Percentiles rank a stretch among this genome's conserved stretches.
Conservation (phyloP, 1,140 invertebrate genomes). For the Goniozus legneri region DNA sequence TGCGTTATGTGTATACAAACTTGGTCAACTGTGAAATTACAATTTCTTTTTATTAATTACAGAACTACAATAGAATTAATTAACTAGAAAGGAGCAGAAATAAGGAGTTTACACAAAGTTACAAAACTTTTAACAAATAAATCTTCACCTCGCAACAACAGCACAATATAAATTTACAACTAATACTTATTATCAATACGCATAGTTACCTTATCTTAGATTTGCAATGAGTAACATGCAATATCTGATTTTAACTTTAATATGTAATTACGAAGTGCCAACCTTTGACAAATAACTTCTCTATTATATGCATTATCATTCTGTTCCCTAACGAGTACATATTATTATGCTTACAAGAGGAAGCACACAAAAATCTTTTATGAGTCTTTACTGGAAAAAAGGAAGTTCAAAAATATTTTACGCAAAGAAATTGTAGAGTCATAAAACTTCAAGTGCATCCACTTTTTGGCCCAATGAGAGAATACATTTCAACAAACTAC, state of each 20-base stretch:
- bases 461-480: constrained; percentile 30
- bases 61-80: constrained; percentile 31
- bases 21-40: constrained; percentile 27
- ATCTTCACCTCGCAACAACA: constrained; percentile 36
- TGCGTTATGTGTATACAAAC: constrained; percentile 21
- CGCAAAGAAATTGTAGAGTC: not conserved
- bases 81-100: constrained; percentile 28
- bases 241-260: constrained; percentile 16
- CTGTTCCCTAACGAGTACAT: constrained; percentile 10
- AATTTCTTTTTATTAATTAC: constrained; percentile 26
- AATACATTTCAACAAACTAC: constrained; percentile 2
- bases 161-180: constrained; percentile 37
- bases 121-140: constrained; percentile 31
- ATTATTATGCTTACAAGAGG: constrained; percentile 14
- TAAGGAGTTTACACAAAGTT: constrained; percentile 34
- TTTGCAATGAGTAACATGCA: constrained; percentile 32
- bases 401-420: not conserved
- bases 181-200: constrained; percentile 24
- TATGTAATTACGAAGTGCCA: constrained; percentile 25
- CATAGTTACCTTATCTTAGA: constrained; percentile 31
- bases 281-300: constrained; percentile 22
- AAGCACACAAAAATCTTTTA: constrained; percentile 9
- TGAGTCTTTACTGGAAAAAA: not conserved
- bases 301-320: constrained; percentile 22
- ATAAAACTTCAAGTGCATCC: constrained; percentile 27